A percentile compares a stretch with the other conserved stretches of the same genome.
phyloP scores from a whole-genome alignment of 2,797 vertebrate genomes.

The Crocidura indochinensis region DNA sequence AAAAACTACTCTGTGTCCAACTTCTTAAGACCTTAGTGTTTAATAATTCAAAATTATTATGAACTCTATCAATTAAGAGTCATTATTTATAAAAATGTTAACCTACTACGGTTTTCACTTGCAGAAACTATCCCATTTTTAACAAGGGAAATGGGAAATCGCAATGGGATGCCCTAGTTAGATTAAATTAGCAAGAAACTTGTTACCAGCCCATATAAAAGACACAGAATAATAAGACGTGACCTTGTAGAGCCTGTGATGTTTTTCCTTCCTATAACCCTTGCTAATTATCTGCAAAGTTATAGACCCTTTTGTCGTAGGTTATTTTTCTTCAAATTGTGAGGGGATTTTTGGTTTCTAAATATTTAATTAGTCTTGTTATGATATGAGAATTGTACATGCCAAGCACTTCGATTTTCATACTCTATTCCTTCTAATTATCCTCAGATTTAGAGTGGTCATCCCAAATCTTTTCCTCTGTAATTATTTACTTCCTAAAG shows the following conservation, averaged over 20 bases:
- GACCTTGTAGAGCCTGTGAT: constrained; percentile 90
- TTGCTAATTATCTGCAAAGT: constrained; percentile 92
- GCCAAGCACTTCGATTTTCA: constrained; percentile 88
- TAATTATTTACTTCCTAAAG: constrained; percentile 94
- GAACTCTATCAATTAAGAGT: constrained; percentile 84
- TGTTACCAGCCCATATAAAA: constrained; percentile 90
- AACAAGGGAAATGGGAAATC: constrained; percentile 90
- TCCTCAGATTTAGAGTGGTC: constrained; percentile 90
- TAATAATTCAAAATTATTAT: constrained; percentile 83
- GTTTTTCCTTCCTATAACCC: constrained; percentile 86
- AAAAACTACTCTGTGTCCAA: constrained; percentile 66
- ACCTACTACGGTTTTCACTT: constrained; percentile 83
- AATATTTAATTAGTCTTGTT: constrained; percentile 94
- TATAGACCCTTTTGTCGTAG: constrained; percentile 89
- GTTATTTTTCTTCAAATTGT: constrained; percentile 91
- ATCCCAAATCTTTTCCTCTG: constrained; percentile 90
- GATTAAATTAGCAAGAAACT: constrained; percentile 92
- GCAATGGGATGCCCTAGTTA: constrained; percentile 91
- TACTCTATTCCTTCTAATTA: constrained; percentile 90
- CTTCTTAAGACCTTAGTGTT: constrained; percentile 71
- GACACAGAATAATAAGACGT: constrained; percentile 89
- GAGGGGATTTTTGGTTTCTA: constrained; percentile 89
- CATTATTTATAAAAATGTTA: constrained; percentile 90
- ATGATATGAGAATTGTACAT: constrained; percentile 90
- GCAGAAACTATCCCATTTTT: constrained; percentile 88